These are phyloP conservation scores for Ichneumoninae sp. DNA, from an alignment of 2,888 invertebrate species.

Conservation along the genomic window DNA sequence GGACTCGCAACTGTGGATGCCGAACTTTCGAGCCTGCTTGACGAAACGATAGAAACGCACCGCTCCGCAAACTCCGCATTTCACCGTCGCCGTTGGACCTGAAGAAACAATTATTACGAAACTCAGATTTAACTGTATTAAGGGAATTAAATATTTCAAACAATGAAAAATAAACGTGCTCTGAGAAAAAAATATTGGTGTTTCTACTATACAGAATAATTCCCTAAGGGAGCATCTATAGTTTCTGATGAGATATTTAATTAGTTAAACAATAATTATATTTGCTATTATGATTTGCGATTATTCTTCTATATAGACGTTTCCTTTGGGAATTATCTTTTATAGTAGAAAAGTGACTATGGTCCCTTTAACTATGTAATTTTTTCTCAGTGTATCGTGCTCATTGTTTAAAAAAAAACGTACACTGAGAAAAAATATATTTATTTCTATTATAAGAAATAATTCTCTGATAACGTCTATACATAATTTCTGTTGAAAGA, in stretches of 20 bases:
- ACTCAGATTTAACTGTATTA: not conserved
- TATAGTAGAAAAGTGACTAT: too few relatives aligned
- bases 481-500: not conserved
- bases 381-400: not conserved
- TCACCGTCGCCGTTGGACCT: conserved; percentile 89
- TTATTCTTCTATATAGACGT: too few relatives aligned
- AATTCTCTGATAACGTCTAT: too few relatives aligned
- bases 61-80: conserved; percentile 92
- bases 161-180: not conserved
- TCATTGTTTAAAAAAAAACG: not conserved
- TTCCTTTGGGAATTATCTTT: too few relatives aligned
- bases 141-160: not conserved
- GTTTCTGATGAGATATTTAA: too few relatives aligned
- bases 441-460: too few relatives aligned
- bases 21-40: conserved; percentile 93
- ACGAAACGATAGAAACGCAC: conserved; percentile 91
- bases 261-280: too few relatives aligned
- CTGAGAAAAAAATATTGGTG: too few relatives aligned
- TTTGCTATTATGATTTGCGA: too few relatives aligned
- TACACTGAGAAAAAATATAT: not conserved
- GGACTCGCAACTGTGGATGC: conserved; percentile 93
- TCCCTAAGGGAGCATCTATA: too few relatives aligned
- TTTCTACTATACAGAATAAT: too few relatives aligned
- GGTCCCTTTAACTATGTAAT: too few relatives aligned
- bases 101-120: conserved; percentile 33